Percentiles rank a stretch among this genome's conserved stretches.
These are phyloP conservation scores for Neelides folsomi DNA, from an alignment of 2,888 invertebrate genomes.

Conservation along the genomic window DNA sequence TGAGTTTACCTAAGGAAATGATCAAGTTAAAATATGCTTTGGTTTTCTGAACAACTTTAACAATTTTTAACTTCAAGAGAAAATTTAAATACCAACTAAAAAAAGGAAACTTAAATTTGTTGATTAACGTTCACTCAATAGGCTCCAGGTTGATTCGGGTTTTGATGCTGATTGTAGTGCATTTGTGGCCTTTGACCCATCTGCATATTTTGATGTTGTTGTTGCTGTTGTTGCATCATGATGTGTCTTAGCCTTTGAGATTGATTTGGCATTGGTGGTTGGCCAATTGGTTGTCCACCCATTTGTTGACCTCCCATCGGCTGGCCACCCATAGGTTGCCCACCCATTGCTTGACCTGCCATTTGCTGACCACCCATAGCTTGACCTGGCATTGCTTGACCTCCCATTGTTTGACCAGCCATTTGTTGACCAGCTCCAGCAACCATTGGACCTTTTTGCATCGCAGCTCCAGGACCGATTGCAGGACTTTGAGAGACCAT, in stretches of 20 bases:
- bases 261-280: conserved; percentile 10
- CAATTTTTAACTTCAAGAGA: too few species aligned
- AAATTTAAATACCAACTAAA: too few species aligned
- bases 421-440: neutral
- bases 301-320: conserved; percentile 47
- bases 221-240: conserved; percentile 44
- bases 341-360: conserved; percentile 11
- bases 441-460: neutral
- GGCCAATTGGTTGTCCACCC: conserved; percentile 39
- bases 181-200: conserved; percentile 24
- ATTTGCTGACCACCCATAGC: conserved; percentile 8
- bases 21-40: too few species aligned
- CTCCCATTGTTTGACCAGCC: conserved; percentile 1
- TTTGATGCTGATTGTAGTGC: conserved; percentile 29
- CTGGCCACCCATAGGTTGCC: conserved; percentile 31
- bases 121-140: conserved; percentile 19
- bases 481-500: conserved; percentile 1
- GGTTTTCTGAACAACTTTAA: too few species aligned
- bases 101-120: too few species aligned
- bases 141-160: conserved; percentile 27
- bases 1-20: too few species aligned
- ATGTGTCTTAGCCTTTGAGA: conserved; percentile 31
- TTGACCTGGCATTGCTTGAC: neutral
- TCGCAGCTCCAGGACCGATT: neutral
- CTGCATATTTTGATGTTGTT: conserved; percentile 43